Conservation (phyloP, 2,888 invertebrate genomes). For the Empis stercorea region DNA sequence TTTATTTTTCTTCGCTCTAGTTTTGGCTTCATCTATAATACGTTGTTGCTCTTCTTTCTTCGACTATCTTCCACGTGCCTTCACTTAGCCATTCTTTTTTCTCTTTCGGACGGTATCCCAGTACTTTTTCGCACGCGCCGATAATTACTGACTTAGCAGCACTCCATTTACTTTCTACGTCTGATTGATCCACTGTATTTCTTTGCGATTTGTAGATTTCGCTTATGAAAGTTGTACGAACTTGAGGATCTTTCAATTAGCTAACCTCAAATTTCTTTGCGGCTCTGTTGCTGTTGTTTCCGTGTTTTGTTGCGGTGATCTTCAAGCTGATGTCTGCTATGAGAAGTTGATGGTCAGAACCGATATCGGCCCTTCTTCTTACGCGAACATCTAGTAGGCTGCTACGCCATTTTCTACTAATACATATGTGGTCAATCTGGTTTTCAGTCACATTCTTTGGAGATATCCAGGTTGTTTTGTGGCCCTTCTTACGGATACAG, state of each 20-base stretch:
- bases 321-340: not conserved
- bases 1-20: not conserved
- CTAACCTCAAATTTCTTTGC: not conserved
- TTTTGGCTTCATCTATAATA: not conserved
- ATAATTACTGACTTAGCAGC: not conserved
- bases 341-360: constrained; percentile 1
- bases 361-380: constrained; percentile 1
- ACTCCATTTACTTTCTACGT: not conserved
- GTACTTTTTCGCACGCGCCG: not conserved
- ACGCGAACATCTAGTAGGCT: constrained; percentile 1
- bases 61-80: not conserved
- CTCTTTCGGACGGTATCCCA: not conserved
- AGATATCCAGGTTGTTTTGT: constrained; percentile 3
- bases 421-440: constrained; percentile 3
- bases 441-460: not conserved
- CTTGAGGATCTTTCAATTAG: not conserved
- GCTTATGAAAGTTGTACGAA: not conserved
- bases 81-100: not conserved
- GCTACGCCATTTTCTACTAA: not conserved
- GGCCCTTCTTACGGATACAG: not conserved
- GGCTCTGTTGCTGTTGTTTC: not conserved
- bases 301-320: not conserved
- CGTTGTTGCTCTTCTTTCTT: constrained; percentile 2
- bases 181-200: not conserved
- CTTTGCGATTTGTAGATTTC: not conserved